Evolutionary conservation across 2,797 vertebrate genomes (phyloP).

Genomic region (Melanogrammus aeglefinus): DNA sequence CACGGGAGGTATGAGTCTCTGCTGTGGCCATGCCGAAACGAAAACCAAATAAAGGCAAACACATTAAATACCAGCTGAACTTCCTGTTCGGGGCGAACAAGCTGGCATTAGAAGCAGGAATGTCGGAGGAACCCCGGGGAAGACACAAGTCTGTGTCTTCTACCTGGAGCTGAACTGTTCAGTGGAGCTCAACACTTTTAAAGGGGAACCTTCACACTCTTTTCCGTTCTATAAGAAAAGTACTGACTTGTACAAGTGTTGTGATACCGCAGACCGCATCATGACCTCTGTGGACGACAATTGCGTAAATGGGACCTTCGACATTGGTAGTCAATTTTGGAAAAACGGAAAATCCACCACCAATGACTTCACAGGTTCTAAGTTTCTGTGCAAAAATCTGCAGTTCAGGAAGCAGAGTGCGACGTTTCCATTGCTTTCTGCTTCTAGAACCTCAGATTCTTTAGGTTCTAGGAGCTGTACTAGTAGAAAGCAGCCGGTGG

Average conservation of each 20-base stretch:
- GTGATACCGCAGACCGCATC: too few species aligned
- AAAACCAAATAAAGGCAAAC: conserved; percentile 45
- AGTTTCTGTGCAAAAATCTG: too few species aligned
- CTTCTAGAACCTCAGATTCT: too few species aligned
- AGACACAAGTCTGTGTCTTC: conserved; percentile 25
- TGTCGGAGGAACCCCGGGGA: conserved; percentile 25
- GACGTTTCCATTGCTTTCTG: too few species aligned
- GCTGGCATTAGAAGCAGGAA: conserved; percentile 61
- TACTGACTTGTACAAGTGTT: neutral
- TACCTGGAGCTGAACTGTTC: conserved; percentile 33
- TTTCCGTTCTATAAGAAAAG: neutral
- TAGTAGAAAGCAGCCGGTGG: neutral
- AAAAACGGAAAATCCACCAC: too few species aligned
- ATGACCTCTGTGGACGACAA: too few species aligned
- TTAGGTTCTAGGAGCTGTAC: too few species aligned
- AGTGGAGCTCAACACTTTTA: neutral
- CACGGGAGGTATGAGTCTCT: conserved; percentile 53
- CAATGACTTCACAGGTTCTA: too few species aligned
- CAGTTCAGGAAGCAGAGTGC: too few species aligned
- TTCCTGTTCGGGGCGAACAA: conserved; percentile 56
- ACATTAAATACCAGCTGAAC: conserved; percentile 34
- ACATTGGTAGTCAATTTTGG: too few species aligned
- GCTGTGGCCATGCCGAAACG: conserved; percentile 55
- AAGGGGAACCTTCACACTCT: neutral
- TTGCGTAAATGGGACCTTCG: too few species aligned